Base-by-base conservation (phyloP, 2,113 vertebrate genomes). In the Halichoerus grypus region DNA sequence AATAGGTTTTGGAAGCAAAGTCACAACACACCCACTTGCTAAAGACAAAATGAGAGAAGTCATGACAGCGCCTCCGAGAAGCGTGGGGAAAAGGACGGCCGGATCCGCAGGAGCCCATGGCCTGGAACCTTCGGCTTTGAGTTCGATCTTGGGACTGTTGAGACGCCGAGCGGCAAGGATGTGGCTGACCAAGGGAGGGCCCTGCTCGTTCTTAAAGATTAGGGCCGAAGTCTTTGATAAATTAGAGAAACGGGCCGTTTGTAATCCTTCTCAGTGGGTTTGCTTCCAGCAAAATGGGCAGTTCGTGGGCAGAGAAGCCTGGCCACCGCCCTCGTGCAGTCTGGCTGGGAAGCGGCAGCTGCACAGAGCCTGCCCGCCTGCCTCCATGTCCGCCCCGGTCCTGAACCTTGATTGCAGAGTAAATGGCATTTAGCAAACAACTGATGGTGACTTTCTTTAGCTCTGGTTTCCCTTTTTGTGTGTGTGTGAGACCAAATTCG, bases 1-100 rank as follows among this genome's bases (percentile, higher is more conserved):
- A 53, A 99, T 99, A 33, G 99, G 99, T 7, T 99, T 99, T 81
- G 99, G 99, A 97, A 99, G 99, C 98, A 99, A 99, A 95, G 99
- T 99, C 46, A 99, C 99, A 7, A 99, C 99, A 0, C 99, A 99
- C 97, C 99, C 99, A 8, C 98, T 98, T 96, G 99, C 99, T 97
- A 99, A 99, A 97, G 99, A 99, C 96, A 99, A 99, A 98, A 99
- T 99, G 99, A 99, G 96, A 91, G 97, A 99, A 99, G 98, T 95
- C 99, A 99, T 98, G 99, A 99, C 98, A 99, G 97, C 97, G 99
- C 99, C 99, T 99, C 99, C 0, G 99, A 99, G 98, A 99, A 98
- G 76, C 99, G 99, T 0, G 99, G 99, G 98, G 99, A 99, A 97
- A 99, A 99, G 98, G 99, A 99, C 1, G 99, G 99, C 77, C 98